Percentiles rank a stretch among this genome's conserved stretches.
These are phyloP conservation scores for Acrossocheilus wenchowensis DNA, from an alignment of 2,797 vertebrate species.

Conservation along the genomic window DNA sequence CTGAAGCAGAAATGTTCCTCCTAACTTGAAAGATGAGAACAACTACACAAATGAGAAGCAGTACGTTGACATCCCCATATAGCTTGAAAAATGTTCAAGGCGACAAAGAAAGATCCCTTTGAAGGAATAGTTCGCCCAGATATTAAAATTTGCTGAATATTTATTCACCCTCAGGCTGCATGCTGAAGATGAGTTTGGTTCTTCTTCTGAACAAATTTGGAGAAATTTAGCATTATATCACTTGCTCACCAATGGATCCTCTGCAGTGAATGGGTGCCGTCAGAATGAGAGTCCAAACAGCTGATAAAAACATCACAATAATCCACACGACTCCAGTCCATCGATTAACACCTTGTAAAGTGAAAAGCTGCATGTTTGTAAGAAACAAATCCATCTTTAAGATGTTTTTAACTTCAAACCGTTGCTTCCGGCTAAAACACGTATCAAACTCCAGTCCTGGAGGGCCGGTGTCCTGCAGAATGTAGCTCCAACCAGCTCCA, in stretches of 20 bases:
- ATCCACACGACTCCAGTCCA: neutral
- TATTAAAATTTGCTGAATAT: neutral
- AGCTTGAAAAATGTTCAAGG: neutral
- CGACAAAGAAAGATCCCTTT: neutral
- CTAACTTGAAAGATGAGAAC: conserved; percentile 4
- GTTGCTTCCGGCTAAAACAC: neutral
- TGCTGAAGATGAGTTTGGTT: neutral
- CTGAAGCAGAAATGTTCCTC: neutral
- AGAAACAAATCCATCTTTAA: neutral
- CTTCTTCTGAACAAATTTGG: neutral
- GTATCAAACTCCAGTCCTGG: neutral
- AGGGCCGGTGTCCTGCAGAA: no score
- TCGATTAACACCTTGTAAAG: neutral
- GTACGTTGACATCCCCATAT: conserved; percentile 4
- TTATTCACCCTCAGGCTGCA: neutral
- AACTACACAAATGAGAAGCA: conserved; percentile 6
- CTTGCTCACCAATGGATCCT: neutral
- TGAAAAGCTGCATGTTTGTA: neutral
- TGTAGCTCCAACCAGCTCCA: no score
- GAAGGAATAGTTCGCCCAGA: neutral
- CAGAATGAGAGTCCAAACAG: neutral
- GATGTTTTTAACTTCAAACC: neutral
- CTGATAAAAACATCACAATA: neutral
- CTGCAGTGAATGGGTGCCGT: neutral
- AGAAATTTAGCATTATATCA: neutral